phyloP scores from a whole-genome alignment of 2,888 invertebrate genomes.

The Synanthedon vespiformis region DNA sequence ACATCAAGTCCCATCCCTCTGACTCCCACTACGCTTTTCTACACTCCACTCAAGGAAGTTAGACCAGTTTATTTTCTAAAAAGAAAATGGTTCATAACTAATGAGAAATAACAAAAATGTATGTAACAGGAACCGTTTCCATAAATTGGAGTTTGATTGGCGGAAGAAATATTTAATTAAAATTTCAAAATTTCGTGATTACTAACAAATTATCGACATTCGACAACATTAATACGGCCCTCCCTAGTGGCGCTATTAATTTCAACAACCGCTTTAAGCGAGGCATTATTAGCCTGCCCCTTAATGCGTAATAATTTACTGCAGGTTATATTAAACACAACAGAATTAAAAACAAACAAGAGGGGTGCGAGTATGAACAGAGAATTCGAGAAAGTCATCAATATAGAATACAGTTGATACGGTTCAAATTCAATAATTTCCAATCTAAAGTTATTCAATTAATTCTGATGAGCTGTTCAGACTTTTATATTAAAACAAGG shows the following conservation, averaged over 20 bases:
- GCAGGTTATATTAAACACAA: conserved; percentile 65
- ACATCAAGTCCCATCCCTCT: too few relatives aligned
- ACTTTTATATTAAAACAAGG: too few relatives aligned
- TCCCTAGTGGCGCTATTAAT: conserved; percentile 52
- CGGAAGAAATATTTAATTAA: too few relatives aligned
- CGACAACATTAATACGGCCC: conserved; percentile 7
- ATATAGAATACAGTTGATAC: neutral
- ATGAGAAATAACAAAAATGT: too few relatives aligned
- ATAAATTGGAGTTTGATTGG: too few relatives aligned
- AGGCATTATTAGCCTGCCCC: conserved; percentile 63
- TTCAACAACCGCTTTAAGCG: conserved; percentile 58
- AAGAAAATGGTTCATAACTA: too few relatives aligned
- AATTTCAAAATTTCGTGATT: too few relatives aligned
- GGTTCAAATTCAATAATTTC: neutral
- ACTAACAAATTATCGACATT: too few relatives aligned
- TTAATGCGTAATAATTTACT: conserved; percentile 67
- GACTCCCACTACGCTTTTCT: too few relatives aligned
- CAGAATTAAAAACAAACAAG: conserved; percentile 58
- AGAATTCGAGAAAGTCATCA: neutral
- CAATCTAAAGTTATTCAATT: neutral
- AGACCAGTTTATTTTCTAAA: too few relatives aligned
- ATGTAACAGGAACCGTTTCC: too few relatives aligned
- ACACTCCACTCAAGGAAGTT: too few relatives aligned
- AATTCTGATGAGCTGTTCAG: neutral
- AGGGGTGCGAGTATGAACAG: conserved; percentile 12